Base-by-base conservation (phyloP, 2,888 invertebrate species). In the Amiota mariae region DNA sequence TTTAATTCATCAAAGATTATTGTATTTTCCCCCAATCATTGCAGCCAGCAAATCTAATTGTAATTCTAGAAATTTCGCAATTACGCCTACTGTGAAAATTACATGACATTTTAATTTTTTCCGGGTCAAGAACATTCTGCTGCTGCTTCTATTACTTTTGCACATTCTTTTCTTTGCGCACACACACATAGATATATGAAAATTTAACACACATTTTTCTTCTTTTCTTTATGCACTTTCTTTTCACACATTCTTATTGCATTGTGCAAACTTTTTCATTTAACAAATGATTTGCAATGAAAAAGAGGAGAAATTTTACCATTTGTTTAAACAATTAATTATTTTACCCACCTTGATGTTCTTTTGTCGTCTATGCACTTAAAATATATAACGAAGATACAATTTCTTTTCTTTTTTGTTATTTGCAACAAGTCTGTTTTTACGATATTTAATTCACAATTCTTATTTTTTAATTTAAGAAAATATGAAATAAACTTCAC, bases 321-420 rank as follows among this genome's bases (percentile, higher is more conserved):
- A 56, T 56, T 18, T 15, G 48, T 18, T 47, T 10, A 24, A 24
- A 20, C n/a, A 51, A 61, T 6, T 24, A n/a, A n/a, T n/a, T n/a
- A n/a, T 36, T 36, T 57, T 61, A 73, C 85, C 78, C 77, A 87
- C 87, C 87, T 86, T 88, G 82, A 70, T 75, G 70, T 74, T 36
- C 4, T 72, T 76, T 82, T 76, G 73, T 77, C 78, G 72, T 75
- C 24, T 63, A 18, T 20, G 18, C 59, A 75, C 48, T 70, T 77
- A 76, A 73, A 81, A 77, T 76, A 76, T 84, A 80, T 76, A 70
- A 76, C 78, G 68, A 54, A 54, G 13, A 54, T 54, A 54, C 2
- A 54, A n/a, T n/a, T n/a, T n/a, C n/a, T n/a, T 54, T 54, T 9
- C 8, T 12, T 54, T 13, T 54, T 15, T 6, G 13, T 54, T 54